Evolutionary conservation across 1,140 invertebrate genomes (phyloP).

Genomic region (Colletes latitarsis): DNA sequence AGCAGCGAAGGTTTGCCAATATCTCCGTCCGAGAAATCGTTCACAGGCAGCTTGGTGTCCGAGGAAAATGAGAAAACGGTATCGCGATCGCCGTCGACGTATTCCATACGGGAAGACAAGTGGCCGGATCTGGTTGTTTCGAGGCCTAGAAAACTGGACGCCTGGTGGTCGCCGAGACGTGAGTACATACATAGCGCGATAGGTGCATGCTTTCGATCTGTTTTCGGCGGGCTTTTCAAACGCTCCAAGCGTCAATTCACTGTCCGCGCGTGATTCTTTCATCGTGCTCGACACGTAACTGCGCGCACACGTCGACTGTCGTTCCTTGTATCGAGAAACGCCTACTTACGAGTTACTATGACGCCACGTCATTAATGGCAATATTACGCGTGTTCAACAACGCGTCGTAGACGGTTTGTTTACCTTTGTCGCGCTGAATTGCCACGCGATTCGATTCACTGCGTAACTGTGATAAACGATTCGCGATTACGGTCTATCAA

Average conservation of each 20-base stretch:
- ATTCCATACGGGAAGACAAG: constrained; percentile 81
- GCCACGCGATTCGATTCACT: not conserved
- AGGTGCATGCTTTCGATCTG: constrained; percentile 36
- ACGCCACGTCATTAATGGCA: not conserved
- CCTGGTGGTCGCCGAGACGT: constrained; percentile 79
- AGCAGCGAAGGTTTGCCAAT: constrained; percentile 81
- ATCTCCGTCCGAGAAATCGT: constrained; percentile 80
- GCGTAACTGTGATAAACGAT: not conserved
- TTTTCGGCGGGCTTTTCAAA: constrained; percentile 56
- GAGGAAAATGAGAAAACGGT: constrained; percentile 80
- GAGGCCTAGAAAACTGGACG: constrained; percentile 77
- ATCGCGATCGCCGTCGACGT: constrained; percentile 80
- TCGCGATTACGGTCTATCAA: not conserved
- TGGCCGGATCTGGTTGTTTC: constrained; percentile 82
- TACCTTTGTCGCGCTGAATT: not conserved
- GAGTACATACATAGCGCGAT: constrained; percentile 70
- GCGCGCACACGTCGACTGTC: not conserved
- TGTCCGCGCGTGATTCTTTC: not conserved
- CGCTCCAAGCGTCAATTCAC: not conserved
- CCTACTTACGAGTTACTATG: not conserved
- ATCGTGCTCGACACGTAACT: not conserved
- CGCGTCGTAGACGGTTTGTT: not conserved
- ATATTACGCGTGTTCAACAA: not conserved
- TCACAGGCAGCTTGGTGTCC: constrained; percentile 75
- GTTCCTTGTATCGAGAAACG: constrained; percentile 2